phyloP scores from a whole-genome alignment of 2,113 vertebrate genomes.

The Natator depressus region DNA sequence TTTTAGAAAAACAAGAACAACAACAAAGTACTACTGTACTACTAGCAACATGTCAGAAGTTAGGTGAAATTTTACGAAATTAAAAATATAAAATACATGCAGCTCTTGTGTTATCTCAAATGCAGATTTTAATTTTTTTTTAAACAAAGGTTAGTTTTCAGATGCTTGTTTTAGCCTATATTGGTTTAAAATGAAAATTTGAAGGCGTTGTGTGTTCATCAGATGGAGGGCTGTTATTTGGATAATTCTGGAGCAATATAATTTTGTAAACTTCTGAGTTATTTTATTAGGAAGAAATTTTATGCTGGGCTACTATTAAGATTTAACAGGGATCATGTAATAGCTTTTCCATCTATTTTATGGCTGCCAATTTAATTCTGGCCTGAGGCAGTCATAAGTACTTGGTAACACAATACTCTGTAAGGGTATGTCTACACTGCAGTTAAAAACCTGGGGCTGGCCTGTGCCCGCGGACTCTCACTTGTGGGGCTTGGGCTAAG shows the following conservation, averaged over 20 bases:
- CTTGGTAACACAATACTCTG: background rate
- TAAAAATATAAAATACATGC: background rate
- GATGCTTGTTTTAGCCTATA: background rate
- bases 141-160: background rate
- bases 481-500: no score
- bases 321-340: slow-evolving; percentile 13
- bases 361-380: background rate
- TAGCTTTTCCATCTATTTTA: background rate
- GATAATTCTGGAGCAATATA: background rate
- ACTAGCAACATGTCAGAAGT: background rate
- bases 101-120: background rate
- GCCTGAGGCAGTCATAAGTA: background rate
- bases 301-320: background rate
- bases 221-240: background rate
- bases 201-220: background rate
- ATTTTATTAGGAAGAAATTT: background rate
- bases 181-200: background rate
- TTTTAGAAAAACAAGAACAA: background rate
- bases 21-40: background rate
- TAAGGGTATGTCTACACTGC: background rate
- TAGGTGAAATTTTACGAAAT: background rate
- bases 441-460: no score
- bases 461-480: no score
- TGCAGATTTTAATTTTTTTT: background rate
- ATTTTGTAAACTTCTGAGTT: slow-evolving; percentile 14